Percentiles rank a stretch among this genome's conserved stretches.
These are phyloP conservation scores for Cromileptes altivelis DNA, from an alignment of 2,113 vertebrate genomes.

Conservation along the genomic window DNA sequence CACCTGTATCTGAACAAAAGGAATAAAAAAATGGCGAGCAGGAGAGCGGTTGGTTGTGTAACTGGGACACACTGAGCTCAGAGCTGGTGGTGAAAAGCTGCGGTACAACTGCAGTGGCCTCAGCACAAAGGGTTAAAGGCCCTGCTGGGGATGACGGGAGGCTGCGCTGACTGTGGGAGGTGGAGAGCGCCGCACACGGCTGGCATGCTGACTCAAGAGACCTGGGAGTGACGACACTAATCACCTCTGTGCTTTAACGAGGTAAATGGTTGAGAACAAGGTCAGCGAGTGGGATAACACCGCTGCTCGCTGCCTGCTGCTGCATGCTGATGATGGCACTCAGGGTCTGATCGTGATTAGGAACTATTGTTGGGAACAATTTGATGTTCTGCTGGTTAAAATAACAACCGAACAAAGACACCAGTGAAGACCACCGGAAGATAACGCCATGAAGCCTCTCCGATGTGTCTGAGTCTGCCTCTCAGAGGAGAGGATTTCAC, in stretches of 20 bases:
- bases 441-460: background rate
- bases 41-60: too few relatives aligned
- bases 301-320: background rate
- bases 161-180: background rate
- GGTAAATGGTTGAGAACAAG: slow-evolving; percentile 46
- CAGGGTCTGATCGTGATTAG: background rate
- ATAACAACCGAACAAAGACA: background rate
- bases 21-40: too few relatives aligned
- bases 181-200: background rate
- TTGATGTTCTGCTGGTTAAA: background rate
- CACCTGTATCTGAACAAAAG: background rate
- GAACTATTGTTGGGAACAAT: background rate
- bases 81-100: too few relatives aligned
- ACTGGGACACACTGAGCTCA: too few relatives aligned
- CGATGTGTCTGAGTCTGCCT: background rate
- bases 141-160: background rate
- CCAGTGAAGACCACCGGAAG: background rate
- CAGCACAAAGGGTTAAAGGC: background rate
- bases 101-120: too few relatives aligned
- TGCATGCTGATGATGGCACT: slow-evolving; percentile 8
- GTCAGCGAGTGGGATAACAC: slow-evolving; percentile 2
- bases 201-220: slow-evolving; percentile 24
- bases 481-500: slow-evolving; percentile 20
- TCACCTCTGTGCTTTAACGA: slow-evolving; percentile 47
- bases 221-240: slow-evolving; percentile 32